Percentiles rank a stretch among this genome's conserved stretches.
Evolutionary conservation across 2,888 invertebrate species (phyloP).

Genomic region (Diadromus collaris): DNA sequence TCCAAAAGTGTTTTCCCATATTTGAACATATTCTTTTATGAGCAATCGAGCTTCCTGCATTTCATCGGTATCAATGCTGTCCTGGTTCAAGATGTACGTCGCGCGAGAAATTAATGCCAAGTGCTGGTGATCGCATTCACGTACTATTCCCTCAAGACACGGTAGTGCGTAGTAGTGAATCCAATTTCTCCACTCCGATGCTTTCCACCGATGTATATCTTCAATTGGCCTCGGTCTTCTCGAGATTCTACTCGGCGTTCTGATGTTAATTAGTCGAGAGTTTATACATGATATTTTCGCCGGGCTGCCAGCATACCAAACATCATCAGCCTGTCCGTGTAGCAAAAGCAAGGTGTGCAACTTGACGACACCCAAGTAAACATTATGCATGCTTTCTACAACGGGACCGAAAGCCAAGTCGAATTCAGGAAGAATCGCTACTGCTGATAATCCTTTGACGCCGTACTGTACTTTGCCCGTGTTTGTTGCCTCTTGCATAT

Average conservation of each 20-base stretch:
- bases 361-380: too few relatives aligned
- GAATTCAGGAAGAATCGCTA: constrained; percentile 19
- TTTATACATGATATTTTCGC: not conserved
- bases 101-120: constrained; percentile 12
- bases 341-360: constrained; percentile 20
- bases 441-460: constrained; percentile 26
- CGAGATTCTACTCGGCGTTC: constrained; percentile 25
- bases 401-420: constrained; percentile 16
- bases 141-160: too few relatives aligned
- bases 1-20: constrained; percentile 13
- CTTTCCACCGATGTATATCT: constrained; percentile 37
- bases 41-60: not conserved
- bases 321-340: not conserved
- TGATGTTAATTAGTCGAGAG: not conserved
- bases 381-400: constrained; percentile 29
- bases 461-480: not conserved
- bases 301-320: not conserved
- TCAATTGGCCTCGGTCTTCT: constrained; percentile 24
- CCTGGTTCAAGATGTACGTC: constrained; percentile 13
- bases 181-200: constrained; percentile 41
- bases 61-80: not conserved
- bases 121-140: constrained; percentile 20
- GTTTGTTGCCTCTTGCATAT: constrained; percentile 16
- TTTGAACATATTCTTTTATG: not conserved
- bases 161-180: too few relatives aligned